Evolutionary conservation across 2,888 invertebrate genomes (phyloP), one percentile per base, ranked within the genome.

Genomic region (Bugulina stolonifera): DNA sequence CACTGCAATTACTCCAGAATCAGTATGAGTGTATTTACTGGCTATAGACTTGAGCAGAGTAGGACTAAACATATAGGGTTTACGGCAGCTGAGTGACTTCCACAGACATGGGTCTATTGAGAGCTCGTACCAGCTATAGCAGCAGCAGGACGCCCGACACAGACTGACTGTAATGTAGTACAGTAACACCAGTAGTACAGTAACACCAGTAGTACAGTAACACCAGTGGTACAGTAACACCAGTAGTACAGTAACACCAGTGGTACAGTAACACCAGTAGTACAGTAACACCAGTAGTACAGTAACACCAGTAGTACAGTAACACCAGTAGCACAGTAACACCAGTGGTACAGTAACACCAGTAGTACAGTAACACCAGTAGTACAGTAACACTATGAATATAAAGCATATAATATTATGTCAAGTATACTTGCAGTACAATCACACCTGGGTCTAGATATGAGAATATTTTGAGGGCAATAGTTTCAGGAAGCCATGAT

Each of bases 361-460:
- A n/a, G n/a, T n/a, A n/a, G n/a, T n/a, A n/a, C n/a, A n/a, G n/a
- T n/a, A n/a, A n/a, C n/a, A n/a, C n/a, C n/a, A n/a, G n/a, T n/a
- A n/a, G n/a, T n/a, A n/a, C n/a, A n/a, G n/a, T n/a, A n/a, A n/a
- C n/a, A n/a, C n/a, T n/a, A n/a, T n/a, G n/a, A n/a, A n/a, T n/a
- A n/a, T n/a, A n/a, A n/a, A n/a, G n/a, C n/a, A n/a, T n/a, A n/a
- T n/a, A n/a, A n/a, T n/a, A n/a, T n/a, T n/a, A n/a, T n/a, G n/a
- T n/a, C n/a, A n/a, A n/a, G n/a, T n/a, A n/a, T n/a, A n/a, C n/a
- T n/a, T n/a, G n/a, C n/a, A n/a, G n/a, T n/a, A n/a, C n/a, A n/a
- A n/a, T n/a, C n/a, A n/a, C n/a, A 85, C 85, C 84, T 77, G 86
- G 85, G 76, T 86, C 86, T 14, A 86, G 79, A 75, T 80, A 85